Evolutionary conservation across 53 echinoderm and acorn worm genomes (phyloP).

Genomic region (Glandiceps talaboti): DNA sequence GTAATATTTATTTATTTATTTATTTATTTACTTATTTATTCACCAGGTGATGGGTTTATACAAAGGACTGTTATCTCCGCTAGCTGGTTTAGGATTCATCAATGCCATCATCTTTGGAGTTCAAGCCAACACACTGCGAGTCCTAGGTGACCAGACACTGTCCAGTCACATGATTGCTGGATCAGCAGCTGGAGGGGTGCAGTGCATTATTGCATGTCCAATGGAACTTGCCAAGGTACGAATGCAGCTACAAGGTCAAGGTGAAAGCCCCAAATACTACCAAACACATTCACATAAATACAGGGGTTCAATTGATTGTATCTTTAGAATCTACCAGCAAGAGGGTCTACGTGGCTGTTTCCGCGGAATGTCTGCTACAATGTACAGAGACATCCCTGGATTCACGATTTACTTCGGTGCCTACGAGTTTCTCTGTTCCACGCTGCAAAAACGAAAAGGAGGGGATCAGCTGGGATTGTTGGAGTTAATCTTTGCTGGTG

Average conservation of each 20-base stretch:
- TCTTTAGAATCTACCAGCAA: background rate
- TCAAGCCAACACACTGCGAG: background rate
- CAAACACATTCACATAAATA: background rate
- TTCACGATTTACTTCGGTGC: background rate
- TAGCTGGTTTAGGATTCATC: background rate
- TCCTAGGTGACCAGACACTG: background rate
- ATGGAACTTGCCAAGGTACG: background rate
- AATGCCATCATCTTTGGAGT: background rate
- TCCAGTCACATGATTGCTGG: background rate
- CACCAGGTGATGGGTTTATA: background rate
- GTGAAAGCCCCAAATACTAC: background rate
- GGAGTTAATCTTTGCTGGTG: background rate
- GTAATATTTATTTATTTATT: background rate
- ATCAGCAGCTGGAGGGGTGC: background rate
- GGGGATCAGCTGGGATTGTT: background rate
- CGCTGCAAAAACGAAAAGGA: background rate
- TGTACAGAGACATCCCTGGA: background rate
- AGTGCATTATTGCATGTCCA: background rate
- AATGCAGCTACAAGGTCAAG: slow-evolving; percentile 1
- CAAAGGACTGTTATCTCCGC: background rate
- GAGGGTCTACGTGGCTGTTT: background rate
- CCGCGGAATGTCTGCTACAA: background rate
- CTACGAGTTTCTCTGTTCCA: background rate
- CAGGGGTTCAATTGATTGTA: background rate
- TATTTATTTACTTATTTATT: no score